phyloP scores from a whole-genome alignment of 2,113 vertebrate genomes.

The Ceyx melanurus region DNA sequence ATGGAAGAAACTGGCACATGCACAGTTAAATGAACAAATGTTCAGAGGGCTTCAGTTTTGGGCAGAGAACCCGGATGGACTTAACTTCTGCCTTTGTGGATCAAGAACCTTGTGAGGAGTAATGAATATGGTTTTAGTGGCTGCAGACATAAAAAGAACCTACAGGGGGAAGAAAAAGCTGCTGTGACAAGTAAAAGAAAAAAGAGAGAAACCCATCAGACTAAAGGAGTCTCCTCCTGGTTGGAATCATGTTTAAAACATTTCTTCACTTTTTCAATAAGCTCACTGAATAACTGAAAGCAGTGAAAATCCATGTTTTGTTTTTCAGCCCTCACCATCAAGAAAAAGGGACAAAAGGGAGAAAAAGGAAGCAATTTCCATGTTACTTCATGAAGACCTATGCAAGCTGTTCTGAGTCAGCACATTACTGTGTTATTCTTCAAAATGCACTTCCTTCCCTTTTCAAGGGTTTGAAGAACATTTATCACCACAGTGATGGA shows the following conservation, averaged over 20 bases:
- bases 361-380: background rate
- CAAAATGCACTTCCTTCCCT: background rate
- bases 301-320: background rate
- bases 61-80: background rate
- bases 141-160: background rate
- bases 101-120: background rate
- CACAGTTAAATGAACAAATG: background rate
- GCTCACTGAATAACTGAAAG: background rate
- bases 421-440: background rate
- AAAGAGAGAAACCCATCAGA: background rate
- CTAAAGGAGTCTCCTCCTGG: background rate
- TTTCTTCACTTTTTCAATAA: background rate
- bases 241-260: background rate
- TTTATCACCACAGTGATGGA: background rate
- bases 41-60: background rate
- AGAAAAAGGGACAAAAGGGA: background rate
- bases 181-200: background rate
- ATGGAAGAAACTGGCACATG: background rate
- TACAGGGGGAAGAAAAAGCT: fast-evolving
- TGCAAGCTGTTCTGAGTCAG: background rate
- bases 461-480: background rate
- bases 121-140: background rate
- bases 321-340: background rate
- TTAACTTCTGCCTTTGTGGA: background rate
- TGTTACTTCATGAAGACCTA: background rate